These are phyloP conservation scores for Cataglyphis rosenhaueri DNA, from an alignment of 2,888 invertebrate species.

Conservation along the genomic window DNA sequence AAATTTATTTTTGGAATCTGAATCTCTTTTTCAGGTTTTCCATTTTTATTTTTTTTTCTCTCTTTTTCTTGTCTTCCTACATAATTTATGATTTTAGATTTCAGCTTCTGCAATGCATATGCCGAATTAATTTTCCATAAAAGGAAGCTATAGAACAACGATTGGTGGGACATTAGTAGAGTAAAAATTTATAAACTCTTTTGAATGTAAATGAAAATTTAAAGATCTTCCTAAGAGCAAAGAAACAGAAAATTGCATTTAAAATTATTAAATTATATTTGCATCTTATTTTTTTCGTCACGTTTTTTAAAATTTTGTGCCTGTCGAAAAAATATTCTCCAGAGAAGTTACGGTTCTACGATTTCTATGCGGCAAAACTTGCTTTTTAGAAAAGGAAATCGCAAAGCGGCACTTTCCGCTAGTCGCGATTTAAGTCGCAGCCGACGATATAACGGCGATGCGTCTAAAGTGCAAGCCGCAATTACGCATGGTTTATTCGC, in stretches of 20 bases:
- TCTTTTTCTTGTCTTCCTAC: neutral
- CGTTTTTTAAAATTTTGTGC: neutral
- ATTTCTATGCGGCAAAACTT: constrained; percentile 16
- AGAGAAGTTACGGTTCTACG: neutral
- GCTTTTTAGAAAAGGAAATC: constrained; percentile 24
- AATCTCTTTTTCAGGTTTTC: neutral
- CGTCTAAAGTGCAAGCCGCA: constrained; percentile 36
- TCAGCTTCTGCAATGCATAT: neutral
- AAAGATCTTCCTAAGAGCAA: neutral
- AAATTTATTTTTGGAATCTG: neutral
- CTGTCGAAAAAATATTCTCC: neutral
- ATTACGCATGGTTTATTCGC: constrained; percentile 42
- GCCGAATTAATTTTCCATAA: neutral
- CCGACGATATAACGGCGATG: constrained; percentile 45
- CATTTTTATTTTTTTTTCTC: neutral
- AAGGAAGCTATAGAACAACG: neutral
- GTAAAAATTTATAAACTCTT: neutral
- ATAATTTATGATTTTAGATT: neutral
- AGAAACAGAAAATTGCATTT: neutral
- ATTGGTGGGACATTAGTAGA: too few relatives aligned
- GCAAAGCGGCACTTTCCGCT: constrained; percentile 39
- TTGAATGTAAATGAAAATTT: neutral
- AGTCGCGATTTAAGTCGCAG: constrained; percentile 27
- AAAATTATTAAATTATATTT: neutral
- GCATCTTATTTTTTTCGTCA: neutral